Conservation (phyloP, 2,888 invertebrate species). For the Megaustenia siamemsis region DNA sequence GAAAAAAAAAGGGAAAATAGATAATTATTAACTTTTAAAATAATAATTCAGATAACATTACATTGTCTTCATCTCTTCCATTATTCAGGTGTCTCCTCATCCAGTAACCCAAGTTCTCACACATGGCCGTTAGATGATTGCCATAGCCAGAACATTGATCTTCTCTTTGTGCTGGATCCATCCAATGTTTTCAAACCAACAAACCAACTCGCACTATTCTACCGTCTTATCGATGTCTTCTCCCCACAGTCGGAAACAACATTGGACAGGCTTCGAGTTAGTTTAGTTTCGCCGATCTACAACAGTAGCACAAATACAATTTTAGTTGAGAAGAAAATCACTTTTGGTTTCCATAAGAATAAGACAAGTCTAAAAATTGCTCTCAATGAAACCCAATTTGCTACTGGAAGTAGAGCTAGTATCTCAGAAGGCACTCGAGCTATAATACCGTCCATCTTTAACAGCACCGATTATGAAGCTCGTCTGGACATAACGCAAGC, state of each 20-base stretch:
- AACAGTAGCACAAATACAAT: not conserved
- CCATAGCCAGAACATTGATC: slow-evolving; percentile 16
- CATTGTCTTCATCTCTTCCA: not conserved
- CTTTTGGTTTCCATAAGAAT: not conserved
- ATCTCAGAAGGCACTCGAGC: not conserved
- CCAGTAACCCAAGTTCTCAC: not conserved
- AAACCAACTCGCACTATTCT: slow-evolving; percentile 20
- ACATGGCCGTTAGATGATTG: slow-evolving; percentile 34
- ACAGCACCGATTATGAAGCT: not conserved
- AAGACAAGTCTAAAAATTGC: not conserved
- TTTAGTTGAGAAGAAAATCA: not conserved
- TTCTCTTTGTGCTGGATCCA: slow-evolving; percentile 21
- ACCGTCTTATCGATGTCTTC: slow-evolving; percentile 2
- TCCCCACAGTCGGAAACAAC: not conserved
- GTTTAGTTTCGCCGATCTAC: not conserved
- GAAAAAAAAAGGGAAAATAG: too few relatives aligned
- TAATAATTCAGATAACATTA: too few relatives aligned
- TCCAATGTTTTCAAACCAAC: not conserved
- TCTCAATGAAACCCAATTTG: not conserved
- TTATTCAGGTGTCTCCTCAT: not conserved
- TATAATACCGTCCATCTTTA: not conserved
- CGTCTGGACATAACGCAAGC: not conserved
- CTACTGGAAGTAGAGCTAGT: too few relatives aligned
- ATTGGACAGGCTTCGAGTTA: not conserved
- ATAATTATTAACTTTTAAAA: too few relatives aligned